Evolutionary conservation across 2,888 invertebrate species (phyloP).

Genomic region (Drosophila greeni): DNA sequence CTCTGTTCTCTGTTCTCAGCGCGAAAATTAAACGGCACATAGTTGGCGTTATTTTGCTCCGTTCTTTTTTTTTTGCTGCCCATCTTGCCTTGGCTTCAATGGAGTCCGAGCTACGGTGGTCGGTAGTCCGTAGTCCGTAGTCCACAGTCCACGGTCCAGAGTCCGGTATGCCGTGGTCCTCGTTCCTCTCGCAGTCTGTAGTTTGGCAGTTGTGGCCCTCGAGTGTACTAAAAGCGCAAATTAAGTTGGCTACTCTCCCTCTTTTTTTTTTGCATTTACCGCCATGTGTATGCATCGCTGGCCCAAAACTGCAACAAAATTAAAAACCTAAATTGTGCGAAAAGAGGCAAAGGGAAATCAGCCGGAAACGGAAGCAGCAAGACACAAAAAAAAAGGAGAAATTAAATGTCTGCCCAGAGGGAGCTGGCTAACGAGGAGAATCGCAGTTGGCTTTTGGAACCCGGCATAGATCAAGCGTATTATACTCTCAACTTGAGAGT

Average conservation of each 20-base stretch:
- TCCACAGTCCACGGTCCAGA: conserved; percentile 13
- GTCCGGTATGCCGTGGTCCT: conserved; percentile 17
- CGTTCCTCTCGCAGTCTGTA: conserved; percentile 16
- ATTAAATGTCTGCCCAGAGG: conserved; percentile 14
- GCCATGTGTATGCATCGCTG: conserved; percentile 46
- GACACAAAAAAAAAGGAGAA: not conserved
- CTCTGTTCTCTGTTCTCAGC: conserved; percentile 43
- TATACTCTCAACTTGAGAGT: not conserved
- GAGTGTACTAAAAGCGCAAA: conserved; percentile 68
- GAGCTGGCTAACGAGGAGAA: conserved; percentile 11
- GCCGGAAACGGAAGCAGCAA: conserved; percentile 1
- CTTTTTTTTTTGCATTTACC: conserved; percentile 11
- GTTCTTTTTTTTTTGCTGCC: conserved; percentile 21
- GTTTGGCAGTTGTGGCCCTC: conserved; percentile 49
- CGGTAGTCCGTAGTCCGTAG: conserved; percentile 1
- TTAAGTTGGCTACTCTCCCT: conserved; percentile 56
- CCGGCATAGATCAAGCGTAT: not conserved
- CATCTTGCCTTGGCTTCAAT: conserved; percentile 29
- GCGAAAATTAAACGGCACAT: conserved; percentile 71
- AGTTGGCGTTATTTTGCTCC: conserved; percentile 44
- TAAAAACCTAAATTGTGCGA: conserved; percentile 55
- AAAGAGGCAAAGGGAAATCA: conserved; percentile 38
- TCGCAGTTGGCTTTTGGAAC: conserved; percentile 1
- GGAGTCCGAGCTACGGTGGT: conserved; percentile 21
- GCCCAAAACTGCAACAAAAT: conserved; percentile 57